Evolutionary conservation across 2,113 vertebrate species (phyloP), one percentile per base, ranked within the genome.

Genomic region (Mixornis gularis): DNA sequence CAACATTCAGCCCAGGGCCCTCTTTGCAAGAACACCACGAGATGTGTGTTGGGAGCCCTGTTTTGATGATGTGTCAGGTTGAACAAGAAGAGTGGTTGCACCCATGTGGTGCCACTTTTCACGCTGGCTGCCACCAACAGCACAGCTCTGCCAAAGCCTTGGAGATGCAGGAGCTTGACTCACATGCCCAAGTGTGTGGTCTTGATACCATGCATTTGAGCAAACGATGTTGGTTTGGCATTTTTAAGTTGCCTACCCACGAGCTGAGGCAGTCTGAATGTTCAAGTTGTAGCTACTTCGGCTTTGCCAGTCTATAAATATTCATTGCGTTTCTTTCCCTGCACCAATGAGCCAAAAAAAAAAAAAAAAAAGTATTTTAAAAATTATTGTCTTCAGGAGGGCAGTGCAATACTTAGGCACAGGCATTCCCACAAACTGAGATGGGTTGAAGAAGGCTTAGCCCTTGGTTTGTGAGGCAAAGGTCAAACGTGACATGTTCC

Each of bases 401-500:
- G n/a, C 17, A 77, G 51, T 20, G 22, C 25, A 53, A n/a, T 81
- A 15, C 36, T 69, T 86, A 60, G 13, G 34, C 32, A 63, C 29
- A 72, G 46, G 20, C 43, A 43, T 72, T 82, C 25, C 87, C 89
- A 83, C 89, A 92, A 91, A 83, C 13, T 56, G 70, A 62, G 74
- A 66, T 83, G 74, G 55, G 43, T 83, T 77, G 81, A 79, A 85
- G 55, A 29, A 53, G 30, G 68, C 63, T 82, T 55, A 87, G 43
- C 21, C 22, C 21, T 51, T 68, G 51, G 70, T 87, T 82, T 92
- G 20, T 29, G 48, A 92, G 66, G 44, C 51, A 27, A 5, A 79
- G 84, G 84, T 94, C 77, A 89, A 91, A 91, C 9, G 24, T 92
- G 92, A 92, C 59, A 30, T 89, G 22, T 66, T 93, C 83, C 55